Conservation (phyloP, 2,888 invertebrate species). For the Agelastica alni region DNA sequence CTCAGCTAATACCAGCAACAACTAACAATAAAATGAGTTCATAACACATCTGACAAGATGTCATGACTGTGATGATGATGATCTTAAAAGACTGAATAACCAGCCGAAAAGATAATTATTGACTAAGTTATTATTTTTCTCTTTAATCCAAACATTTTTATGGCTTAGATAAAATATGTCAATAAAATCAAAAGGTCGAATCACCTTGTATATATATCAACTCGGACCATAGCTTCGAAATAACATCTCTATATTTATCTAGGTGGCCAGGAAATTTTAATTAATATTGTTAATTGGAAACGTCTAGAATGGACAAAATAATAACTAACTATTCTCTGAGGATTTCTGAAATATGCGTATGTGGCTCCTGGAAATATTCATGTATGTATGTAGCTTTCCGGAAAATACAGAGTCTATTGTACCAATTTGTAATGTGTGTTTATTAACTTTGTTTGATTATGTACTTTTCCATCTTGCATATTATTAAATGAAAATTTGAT, state of each 20-base stretch:
- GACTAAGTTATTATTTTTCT: too few species aligned
- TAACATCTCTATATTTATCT: constrained; percentile 49
- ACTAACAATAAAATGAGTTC: too few species aligned
- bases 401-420: constrained; percentile 32
- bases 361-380: constrained; percentile 37
- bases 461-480: constrained; percentile 28
- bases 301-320: constrained; percentile 49
- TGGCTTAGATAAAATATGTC: too few species aligned
- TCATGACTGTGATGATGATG: too few species aligned
- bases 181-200: constrained; percentile 1
- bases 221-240: constrained; percentile 28
- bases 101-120: too few species aligned
- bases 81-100: too few species aligned
- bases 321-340: constrained; percentile 44
- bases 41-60: too few species aligned
- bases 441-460: constrained; percentile 37
- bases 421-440: constrained; percentile 37
- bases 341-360: constrained; percentile 43
- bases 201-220: constrained; percentile 14
- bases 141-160: too few species aligned
- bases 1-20: too few species aligned
- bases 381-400: constrained; percentile 29
- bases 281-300: constrained; percentile 53
- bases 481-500: constrained; percentile 33
- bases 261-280: constrained; percentile 52